These are phyloP conservation scores for Euthynnus affinis DNA, from an alignment of 2,797 vertebrate genomes.

Conservation along the genomic window DNA sequence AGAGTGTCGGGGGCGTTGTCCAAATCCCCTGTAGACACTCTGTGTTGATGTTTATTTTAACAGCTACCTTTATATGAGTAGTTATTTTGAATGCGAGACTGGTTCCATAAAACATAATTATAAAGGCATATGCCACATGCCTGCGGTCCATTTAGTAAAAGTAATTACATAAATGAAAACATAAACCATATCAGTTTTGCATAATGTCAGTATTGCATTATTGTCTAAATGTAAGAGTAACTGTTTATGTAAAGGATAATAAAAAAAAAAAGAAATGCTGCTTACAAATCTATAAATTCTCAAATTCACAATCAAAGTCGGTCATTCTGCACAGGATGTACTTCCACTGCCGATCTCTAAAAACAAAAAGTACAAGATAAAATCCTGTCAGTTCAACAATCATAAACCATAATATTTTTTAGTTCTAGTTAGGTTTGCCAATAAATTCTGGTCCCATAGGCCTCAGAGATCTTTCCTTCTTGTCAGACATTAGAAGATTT, in stretches of 20 bases:
- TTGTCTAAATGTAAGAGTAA: constrained; percentile 43
- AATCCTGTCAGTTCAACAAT: constrained; percentile 40
- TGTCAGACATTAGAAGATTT: constrained; percentile 13
- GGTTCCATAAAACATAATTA: constrained; percentile 32
- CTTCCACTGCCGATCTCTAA: constrained; percentile 99
- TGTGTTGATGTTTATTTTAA: constrained; percentile 18
- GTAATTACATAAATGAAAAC: constrained; percentile 39
- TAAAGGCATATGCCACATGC: constrained; percentile 13
- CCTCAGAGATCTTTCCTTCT: neutral
- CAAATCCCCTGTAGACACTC: constrained; percentile 15
- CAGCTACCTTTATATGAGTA: constrained; percentile 17
- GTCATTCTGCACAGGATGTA: constrained; percentile 98
- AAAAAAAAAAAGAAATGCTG: neutral
- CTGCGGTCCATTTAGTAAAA: constrained; percentile 33
- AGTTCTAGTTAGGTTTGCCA: neutral
- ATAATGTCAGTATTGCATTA: constrained; percentile 21
- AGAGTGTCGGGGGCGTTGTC: neutral
- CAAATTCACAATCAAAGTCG: constrained; percentile 93
- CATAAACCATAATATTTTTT: neutral
- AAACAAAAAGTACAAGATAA: constrained; percentile 67
- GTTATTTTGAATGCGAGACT: constrained; percentile 39
- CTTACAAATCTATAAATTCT: constrained; percentile 87
- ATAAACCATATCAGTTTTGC: constrained; percentile 5
- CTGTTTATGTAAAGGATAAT: constrained; percentile 6
- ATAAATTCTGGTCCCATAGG: constrained; percentile 6